Evolutionary conservation across 2,888 invertebrate species (phyloP), one percentile per base, ranked within the genome.

Genomic region (Scaptodrosophila latifasciaeformis): DNA sequence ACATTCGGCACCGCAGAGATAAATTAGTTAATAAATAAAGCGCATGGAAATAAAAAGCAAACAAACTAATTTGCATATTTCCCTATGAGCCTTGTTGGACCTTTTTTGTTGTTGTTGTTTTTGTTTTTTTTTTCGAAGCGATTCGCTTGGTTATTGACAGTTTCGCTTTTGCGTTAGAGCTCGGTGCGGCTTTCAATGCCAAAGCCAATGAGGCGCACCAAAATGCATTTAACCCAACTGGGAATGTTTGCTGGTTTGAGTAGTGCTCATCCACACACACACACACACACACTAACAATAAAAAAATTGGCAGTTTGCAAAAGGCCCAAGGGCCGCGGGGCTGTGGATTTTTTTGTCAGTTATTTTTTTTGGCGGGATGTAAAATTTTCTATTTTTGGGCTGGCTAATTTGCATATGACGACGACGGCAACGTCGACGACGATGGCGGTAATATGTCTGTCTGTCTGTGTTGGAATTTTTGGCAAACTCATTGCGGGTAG

Each of bases 21-120:
- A 76, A 76, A 76, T 76, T 76, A 81, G 76, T 69, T 78, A 81
- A 76, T 80, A 80, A 80, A 74, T 69, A 79, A 75, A 62, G n/a
- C n/a, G n/a, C n/a, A n/a, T n/a, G n/a, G n/a, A n/a, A 43, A 44
- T 45, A 44, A 40, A 54, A 48, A 58, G 62, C 65, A 67, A 53
- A 51, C 57, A 49, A 62, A 63, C 82, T 81, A 77, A 81, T 81
- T 81, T 81, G 82, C 80, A 81, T 81, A 81, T 81, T 82, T 70
- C 80, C 81, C 69, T 69, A 67, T 74, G 58, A 61, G 34, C 42
- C 24, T 27, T 21, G 12, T 44, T 21, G n/a, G n/a, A n/a, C n/a
- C n/a, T n/a, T n/a, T n/a, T n/a, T n/a, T n/a, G n/a, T n/a, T n/a
- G n/a, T 39, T 43, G 48, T 47, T 42, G 15, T 13, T n/a, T 34